Percentiles rank a stretch among this genome's conserved stretches.
Conservation (phyloP, 2,113 vertebrate genomes). For the Ammodytes dubius region DNA sequence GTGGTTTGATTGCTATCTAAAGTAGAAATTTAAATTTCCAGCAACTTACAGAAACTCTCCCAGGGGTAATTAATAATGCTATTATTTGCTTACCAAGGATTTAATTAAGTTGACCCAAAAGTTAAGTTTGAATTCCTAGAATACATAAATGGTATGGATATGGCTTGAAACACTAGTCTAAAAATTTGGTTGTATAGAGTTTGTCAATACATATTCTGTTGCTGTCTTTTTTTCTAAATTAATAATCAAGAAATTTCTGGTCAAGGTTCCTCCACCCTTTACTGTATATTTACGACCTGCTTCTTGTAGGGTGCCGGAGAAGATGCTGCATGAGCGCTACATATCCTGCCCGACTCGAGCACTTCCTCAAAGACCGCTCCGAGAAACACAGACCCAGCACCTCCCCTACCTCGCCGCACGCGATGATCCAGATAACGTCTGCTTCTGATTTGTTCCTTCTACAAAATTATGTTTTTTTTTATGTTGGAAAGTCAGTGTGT, state of each 20-base stretch:
- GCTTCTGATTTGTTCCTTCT: neutral
- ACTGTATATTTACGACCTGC: slow-evolving; percentile 1
- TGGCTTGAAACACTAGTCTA: neutral
- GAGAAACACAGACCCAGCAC: slow-evolving; percentile 49
- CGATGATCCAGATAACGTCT: slow-evolving; percentile 58
- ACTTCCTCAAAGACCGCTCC: slow-evolving; percentile 58
- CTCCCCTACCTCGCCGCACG: slow-evolving; percentile 70
- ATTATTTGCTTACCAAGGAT: neutral
- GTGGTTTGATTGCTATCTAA: neutral
- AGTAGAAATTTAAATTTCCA: neutral
- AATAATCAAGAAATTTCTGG: neutral
- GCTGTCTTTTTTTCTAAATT: neutral
- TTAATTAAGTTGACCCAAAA: neutral
- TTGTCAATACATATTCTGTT: neutral
- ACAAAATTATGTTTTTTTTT: neutral
- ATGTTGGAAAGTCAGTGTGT: neutral
- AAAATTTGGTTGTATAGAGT: neutral
- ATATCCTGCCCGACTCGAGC: slow-evolving; percentile 72
- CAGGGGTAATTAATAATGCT: neutral
- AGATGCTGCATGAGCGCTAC: slow-evolving; percentile 77
- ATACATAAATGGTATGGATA: neutral
- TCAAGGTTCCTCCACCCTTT: neutral
- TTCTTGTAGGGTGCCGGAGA: slow-evolving; percentile 73
- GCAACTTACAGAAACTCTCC: neutral
- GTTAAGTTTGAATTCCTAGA: neutral